Base-by-base conservation (phyloP, 1,140 invertebrate genomes). In the Hylyphantes graminicola region DNA sequence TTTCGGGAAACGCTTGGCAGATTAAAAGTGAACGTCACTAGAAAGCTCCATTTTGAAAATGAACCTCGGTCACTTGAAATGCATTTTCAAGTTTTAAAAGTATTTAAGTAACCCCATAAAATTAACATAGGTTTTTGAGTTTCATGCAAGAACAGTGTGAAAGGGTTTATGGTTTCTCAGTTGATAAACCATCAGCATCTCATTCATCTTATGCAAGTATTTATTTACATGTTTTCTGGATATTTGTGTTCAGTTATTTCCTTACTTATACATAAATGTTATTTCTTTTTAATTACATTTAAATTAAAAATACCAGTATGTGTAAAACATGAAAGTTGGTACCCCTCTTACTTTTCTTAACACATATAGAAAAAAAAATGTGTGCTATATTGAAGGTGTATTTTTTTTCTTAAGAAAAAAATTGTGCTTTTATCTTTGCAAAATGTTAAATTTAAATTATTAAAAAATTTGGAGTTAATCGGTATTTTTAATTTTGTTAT, bases 21-120 rank as follows among this genome's bases (percentile, higher is more conserved):
- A 86, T 89, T 95, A 2, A 93, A 93, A 53, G 93, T 93, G 51
- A 89, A 91, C 7, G 89, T 95, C 17, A 88, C 90, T 8, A 89
- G 93, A 55, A 91, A 89, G 73, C 88, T 94, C 79, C 94, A 95
- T 90, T 95, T 94, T 89, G 92, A 92, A 86, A 90, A 92, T 86
- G 90, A 93, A 86, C 88, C 89, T 35, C 90, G 92, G 21, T 93
- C 91, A 87, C 89, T 95, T 50, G 90, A 92, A 85, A 92, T 91
- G 67, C 94, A 95, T 90, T 95, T 95, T 89, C 91, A 93, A 88
- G 89, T 95, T 74, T 89, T 94, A n/a, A 87, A 88, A 68, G 86
- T 86, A 48, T 89, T 90, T 86, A 55, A 54, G 61, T 21, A 51
- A 74, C 2, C 65, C 90, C 19, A 12, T 17, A 63, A 61, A 79